phyloP scores from a whole-genome alignment of 2,797 vertebrate species.

The Pyrocephalus nanus region DNA sequence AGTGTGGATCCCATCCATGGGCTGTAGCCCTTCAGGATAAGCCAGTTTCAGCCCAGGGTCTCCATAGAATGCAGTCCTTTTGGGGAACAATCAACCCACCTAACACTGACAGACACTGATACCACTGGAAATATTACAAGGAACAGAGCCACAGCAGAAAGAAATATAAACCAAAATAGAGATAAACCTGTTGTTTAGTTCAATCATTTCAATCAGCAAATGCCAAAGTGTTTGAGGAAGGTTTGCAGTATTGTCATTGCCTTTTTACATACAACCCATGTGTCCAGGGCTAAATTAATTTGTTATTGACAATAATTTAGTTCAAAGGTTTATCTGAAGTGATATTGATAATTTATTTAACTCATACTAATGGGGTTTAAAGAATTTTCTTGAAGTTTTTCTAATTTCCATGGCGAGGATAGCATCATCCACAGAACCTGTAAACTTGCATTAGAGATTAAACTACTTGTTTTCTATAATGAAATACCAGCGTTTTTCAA shows the following conservation, averaged over 20 bases:
- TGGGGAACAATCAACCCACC: background rate
- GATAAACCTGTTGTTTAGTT: background rate
- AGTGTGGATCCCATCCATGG: background rate
- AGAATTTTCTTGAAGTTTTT: background rate
- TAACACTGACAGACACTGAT: too few relatives aligned
- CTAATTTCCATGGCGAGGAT: background rate
- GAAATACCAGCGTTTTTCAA: background rate
- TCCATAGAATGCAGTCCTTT: background rate
- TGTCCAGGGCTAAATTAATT: background rate
- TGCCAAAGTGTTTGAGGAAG: background rate
- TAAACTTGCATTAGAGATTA: background rate
- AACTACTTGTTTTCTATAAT: too few relatives aligned
- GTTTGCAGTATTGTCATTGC: background rate
- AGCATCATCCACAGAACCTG: background rate
- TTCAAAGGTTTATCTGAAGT: background rate
- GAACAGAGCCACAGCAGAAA: background rate
- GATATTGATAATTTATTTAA: background rate
- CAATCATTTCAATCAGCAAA: background rate
- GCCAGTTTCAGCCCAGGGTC: fast-evolving
- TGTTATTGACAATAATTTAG: background rate
- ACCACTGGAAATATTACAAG: background rate
- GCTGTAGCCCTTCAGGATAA: background rate
- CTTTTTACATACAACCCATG: background rate
- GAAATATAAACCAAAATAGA: background rate
- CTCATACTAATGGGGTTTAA: background rate